Evolutionary conservation across 1,140 invertebrate species (phyloP), one percentile per base, ranked within the genome.

Genomic region (Geopemphigus sp.): DNA sequence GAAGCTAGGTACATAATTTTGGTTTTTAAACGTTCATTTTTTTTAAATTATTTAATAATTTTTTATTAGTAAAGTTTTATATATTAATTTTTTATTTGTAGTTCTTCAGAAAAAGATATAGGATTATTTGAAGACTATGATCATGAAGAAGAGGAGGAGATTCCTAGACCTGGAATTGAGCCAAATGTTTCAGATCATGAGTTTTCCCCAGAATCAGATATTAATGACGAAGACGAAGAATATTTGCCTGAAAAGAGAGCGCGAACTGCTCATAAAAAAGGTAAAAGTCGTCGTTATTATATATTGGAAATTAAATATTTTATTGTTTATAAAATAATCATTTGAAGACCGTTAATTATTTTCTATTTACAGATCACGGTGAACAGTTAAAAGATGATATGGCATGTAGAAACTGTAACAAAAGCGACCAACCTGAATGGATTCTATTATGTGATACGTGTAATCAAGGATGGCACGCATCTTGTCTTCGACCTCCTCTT

Each of bases 381-480:
- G 87, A 87, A n/a, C 80, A 82, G 11, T 61, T 78, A n/a, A 63
- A 61, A 26, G 91, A 91, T 54, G 92, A 94, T 54, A 88, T 88
- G 81, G 89, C 92, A 10, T 98, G 96, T 87, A 89, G 91, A 82
- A 93, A 94, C 83, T 98, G 96, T 86, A 90, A 90, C 1, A 94
- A 95, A 86, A 90, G 89, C 15, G 94, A 97, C 85, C 94, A 97
- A 86, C 96, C 96, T 0, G 95, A 98, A 85, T 97, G 94, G 94
- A 97, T 98, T 83, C 86, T 98, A 74, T 86, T 98, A 1, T 98
- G 97, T 85, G 97, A 98, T 87, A 90, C 90, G 63, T 98, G 97
- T 87, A 95, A 99, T 85, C 91, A 90, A 82, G 96, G 95, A 26
- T 98, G 95, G 91, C 97, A 99, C 87, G 95, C 94, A 66, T 94